Percentiles rank a stretch among this genome's conserved stretches.
These are phyloP conservation scores for Zaprionus vittiger DNA, from an alignment of 1,140 invertebrate species.

Conservation along the genomic window DNA sequence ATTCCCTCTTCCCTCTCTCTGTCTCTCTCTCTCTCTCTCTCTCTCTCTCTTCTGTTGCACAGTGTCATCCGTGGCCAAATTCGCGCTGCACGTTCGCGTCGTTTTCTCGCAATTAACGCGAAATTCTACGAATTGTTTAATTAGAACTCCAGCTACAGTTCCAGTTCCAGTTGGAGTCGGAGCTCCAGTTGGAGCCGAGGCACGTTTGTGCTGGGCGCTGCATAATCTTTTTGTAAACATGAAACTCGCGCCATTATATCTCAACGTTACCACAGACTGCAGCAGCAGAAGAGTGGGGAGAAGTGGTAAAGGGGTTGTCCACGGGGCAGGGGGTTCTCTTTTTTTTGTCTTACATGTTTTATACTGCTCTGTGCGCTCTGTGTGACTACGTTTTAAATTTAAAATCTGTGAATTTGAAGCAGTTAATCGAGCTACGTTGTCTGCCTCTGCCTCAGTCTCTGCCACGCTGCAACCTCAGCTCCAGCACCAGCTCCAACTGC, in stretches of 20 bases:
- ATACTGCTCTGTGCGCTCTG: conserved; percentile 49
- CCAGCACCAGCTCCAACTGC: conserved; percentile 6
- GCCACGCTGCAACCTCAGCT: conserved; percentile 18
- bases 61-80: conserved; percentile 35
- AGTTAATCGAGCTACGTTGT: conserved; percentile 69
- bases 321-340: no score
- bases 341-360: conserved; percentile 58
- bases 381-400: conserved; percentile 79
- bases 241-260: conserved; percentile 84
- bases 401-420: conserved; percentile 83
- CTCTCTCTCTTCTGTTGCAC: neutral
- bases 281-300: conserved; percentile 5
- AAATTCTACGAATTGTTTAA: conserved; percentile 85
- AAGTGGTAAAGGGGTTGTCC: neutral
- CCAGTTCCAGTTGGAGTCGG: conserved; percentile 35
- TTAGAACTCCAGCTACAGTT: conserved; percentile 75
- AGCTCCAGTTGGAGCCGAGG: conserved; percentile 41
- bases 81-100: conserved; percentile 73
- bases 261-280: conserved; percentile 41
- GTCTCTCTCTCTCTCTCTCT: neutral
- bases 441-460: conserved; percentile 14
- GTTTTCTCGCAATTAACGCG: conserved; percentile 84
- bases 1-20: neutral
- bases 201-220: conserved; percentile 69
- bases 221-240: conserved; percentile 84